Conservation (phyloP, 2,113 vertebrate genomes). For the Apeltes quadracus region DNA sequence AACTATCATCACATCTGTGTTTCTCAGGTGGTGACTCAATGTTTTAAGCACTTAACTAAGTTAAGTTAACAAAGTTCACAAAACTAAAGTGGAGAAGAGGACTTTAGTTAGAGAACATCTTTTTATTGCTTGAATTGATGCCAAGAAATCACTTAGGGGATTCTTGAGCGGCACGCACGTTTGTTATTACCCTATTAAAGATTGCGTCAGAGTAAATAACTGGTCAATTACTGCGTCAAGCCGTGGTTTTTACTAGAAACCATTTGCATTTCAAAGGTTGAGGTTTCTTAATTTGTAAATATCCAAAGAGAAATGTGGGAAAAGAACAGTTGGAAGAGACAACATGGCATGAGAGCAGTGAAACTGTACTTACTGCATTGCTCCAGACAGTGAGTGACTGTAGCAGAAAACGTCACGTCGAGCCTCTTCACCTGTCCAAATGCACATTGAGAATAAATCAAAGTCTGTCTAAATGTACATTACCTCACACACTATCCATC, state of each 20-base stretch:
- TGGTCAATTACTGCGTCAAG: neutral
- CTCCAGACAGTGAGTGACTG: conserved; percentile 57
- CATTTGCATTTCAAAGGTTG: conserved; percentile 8
- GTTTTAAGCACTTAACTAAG: neutral
- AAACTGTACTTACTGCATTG: conserved; percentile 64
- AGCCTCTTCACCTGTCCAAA: conserved; percentile 67
- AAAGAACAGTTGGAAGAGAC: neutral
- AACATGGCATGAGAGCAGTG: neutral
- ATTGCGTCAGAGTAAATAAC: neutral
- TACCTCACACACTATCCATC: neutral
- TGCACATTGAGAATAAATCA: conserved; percentile 7
- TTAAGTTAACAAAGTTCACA: too few species aligned
- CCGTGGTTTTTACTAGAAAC: neutral
- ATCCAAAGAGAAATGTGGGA: neutral
- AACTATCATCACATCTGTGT: neutral
- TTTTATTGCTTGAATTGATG: conserved; percentile 3
- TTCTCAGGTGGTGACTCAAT: neutral
- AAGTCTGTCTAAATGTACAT: neutral
- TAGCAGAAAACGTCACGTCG: conserved; percentile 64
- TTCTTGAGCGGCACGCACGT: neutral
- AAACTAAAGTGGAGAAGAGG: neutral
- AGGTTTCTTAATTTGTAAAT: neutral
- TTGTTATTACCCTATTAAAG: neutral
- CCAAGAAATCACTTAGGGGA: neutral
- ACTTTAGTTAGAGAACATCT: neutral